Conservation (phyloP, 2,888 invertebrate genomes). For the Drosophila koepferae region DNA sequence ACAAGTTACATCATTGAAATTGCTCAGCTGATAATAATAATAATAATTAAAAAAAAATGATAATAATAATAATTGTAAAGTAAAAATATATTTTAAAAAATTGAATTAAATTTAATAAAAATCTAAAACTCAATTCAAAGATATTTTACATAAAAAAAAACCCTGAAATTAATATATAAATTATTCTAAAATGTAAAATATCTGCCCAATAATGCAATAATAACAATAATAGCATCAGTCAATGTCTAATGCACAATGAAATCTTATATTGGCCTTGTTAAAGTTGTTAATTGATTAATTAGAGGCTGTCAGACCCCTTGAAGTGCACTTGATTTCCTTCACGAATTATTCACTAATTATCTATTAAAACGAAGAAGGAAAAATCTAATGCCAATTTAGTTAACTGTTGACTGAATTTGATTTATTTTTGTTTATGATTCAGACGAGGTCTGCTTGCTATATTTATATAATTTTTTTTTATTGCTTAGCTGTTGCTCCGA, state of each 20-base stretch:
- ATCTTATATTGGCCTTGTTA: background rate
- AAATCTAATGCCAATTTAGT: slow-evolving; percentile 20
- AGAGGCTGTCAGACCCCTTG: background rate
- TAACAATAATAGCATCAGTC: background rate
- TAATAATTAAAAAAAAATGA: no score
- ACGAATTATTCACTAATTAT: slow-evolving; percentile 3
- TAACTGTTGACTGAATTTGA: slow-evolving; percentile 27
- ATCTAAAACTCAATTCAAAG: no score
- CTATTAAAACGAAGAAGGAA: background rate
- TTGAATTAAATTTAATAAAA: no score
- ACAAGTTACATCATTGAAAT: no score
- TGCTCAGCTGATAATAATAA: no score
- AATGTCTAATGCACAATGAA: background rate
- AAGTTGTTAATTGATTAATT: background rate
- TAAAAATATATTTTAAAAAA: no score
- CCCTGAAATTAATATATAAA: background rate
- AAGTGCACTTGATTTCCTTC: background rate
- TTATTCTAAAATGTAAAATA: background rate
- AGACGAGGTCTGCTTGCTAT: slow-evolving; percentile 18
- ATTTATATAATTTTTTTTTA: slow-evolving; percentile 16
- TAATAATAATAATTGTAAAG: no score
- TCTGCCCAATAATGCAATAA: background rate
- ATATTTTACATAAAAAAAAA: no score
- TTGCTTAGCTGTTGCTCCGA: slow-evolving; percentile 11
- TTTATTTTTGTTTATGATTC: slow-evolving; percentile 10